Conservation (phyloP, 2,113 vertebrate species). For the Mobula birostris region DNA sequence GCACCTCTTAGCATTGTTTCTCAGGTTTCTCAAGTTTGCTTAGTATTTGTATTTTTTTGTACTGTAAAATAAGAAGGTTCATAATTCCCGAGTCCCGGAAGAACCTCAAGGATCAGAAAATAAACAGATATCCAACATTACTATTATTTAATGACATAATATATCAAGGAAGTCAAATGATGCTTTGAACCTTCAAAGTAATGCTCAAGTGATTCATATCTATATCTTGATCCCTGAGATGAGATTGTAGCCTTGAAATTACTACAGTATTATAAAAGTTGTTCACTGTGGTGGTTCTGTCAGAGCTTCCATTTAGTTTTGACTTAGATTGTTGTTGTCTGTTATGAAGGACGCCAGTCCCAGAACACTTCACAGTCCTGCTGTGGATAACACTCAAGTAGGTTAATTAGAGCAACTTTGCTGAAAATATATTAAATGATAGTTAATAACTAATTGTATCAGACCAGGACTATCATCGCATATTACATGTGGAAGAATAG, state of each 20-base stretch:
- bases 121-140: too few relatives aligned
- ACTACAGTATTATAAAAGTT: slow-evolving; percentile 2
- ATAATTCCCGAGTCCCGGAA: too few relatives aligned
- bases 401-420: neutral
- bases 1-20: too few relatives aligned
- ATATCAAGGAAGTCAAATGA: neutral
- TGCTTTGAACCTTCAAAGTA: neutral
- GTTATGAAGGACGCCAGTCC: neutral
- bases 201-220: slow-evolving; percentile 11
- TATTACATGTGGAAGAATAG: neutral
- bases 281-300: neutral
- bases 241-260: slow-evolving; percentile 21
- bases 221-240: slow-evolving; percentile 7
- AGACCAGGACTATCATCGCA: neutral
- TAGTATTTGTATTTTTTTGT: too few relatives aligned
- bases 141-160: too few relatives aligned
- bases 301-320: slow-evolving; percentile 2
- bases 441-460: neutral
- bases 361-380: neutral
- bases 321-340: neutral
- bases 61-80: too few relatives aligned
- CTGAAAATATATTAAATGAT: neutral
- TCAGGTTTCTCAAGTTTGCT: too few relatives aligned
- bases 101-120: too few relatives aligned
- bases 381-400: neutral